Base-by-base conservation (phyloP, 1,140 invertebrate genomes). In the Cataglyphis hispanica region DNA sequence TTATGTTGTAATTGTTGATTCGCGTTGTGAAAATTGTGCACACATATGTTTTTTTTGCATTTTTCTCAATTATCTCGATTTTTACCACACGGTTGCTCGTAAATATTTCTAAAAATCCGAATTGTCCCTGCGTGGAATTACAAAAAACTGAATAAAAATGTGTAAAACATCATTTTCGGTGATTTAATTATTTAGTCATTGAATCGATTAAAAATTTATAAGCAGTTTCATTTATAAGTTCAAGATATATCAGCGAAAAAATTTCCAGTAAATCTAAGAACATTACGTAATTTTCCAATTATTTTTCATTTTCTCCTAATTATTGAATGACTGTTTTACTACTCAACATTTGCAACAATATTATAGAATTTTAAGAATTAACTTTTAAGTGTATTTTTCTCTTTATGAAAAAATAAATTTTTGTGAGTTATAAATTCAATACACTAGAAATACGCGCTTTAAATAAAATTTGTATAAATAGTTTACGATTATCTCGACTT, bases 31-130 rank as follows among this genome's bases (percentile, higher is more conserved):
- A 66, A 66, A 67, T 64, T 46, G 40, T 16, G 31, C 6, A 5
- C 34, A 77, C 27, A 40, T n/a, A 11, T 4, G n/a, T 31, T 40
- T 31, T 31, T 31, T 22, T 37, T 40, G 22, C 16, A 75, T 60
- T 40, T 64, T 37, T 56, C 69, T 76, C 25, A 4, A 64, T 64
- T 77, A 66, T 10, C 11, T 64, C 6, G 10, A 31, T 64, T 77
- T 46, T 25, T 1, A 11, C 13, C 43, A 4, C 43, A 46, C 25
- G 2, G 6, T 40, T 19, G 53, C 22, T 60, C 22, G 37, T 43
- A 7, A 43, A 74, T 25, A 58, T 40, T n/a, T 60, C 22, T 37
- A 1, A 22, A 66, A 66, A 34, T n/a, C 11, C 58, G 8, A 64
- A 34, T 66, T 10, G 19, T 40, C 16, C 34, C 61, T 34, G 7